Percentiles rank a stretch among this genome's conserved stretches.
phyloP scores from a whole-genome alignment of 1,140 invertebrate genomes.

The Nixonia krombeini region DNA sequence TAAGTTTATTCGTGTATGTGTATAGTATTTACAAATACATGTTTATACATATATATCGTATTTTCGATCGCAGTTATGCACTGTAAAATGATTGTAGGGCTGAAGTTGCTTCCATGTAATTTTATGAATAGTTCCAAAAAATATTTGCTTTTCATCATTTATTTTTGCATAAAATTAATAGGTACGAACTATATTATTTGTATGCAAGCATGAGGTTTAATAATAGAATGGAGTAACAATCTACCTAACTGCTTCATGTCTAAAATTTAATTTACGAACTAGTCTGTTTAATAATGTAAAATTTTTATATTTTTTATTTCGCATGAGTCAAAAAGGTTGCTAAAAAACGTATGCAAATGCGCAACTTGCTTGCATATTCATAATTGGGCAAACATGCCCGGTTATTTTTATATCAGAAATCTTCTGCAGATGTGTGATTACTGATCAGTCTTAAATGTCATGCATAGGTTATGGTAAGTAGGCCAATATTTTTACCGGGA shows the following conservation, averaged over 20 bases:
- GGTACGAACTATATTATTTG: no score
- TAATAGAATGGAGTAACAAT: no score
- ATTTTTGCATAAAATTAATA: no score
- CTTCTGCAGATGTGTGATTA: not conserved
- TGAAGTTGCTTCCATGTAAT: not conserved
- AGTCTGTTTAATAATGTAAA: not conserved
- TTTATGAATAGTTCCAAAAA: not conserved
- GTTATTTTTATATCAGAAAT: not conserved
- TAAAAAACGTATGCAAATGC: not conserved
- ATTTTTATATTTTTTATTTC: not conserved
- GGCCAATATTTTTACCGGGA: no score
- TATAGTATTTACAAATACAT: constrained; percentile 58
- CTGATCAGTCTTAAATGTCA: constrained; percentile 20
- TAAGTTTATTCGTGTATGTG: constrained; percentile 30
- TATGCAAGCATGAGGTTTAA: no score
- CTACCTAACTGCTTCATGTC: no score
- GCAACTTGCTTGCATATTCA: constrained; percentile 2
- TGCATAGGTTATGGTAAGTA: not conserved
- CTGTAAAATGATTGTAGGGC: constrained; percentile 10
- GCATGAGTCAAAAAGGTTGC: not conserved
- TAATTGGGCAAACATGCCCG: not conserved
- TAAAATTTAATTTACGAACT: no score
- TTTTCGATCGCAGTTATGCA: constrained; percentile 21
- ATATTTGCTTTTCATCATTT: not conserved
- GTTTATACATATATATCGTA: constrained; percentile 9